phyloP scores from a whole-genome alignment of 2,797 vertebrate genomes.

The Protonibea diacanthus region DNA sequence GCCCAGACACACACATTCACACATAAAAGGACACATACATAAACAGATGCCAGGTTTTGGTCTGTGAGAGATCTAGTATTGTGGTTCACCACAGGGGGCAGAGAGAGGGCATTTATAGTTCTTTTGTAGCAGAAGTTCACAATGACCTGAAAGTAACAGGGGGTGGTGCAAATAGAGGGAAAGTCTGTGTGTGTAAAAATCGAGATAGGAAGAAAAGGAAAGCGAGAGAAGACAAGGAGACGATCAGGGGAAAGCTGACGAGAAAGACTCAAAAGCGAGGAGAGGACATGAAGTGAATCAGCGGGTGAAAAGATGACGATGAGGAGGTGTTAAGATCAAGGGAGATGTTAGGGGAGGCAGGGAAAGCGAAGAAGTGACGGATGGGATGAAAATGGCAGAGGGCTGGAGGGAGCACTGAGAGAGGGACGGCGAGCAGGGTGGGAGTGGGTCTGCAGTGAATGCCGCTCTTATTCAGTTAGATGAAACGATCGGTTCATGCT shows the following conservation, averaged over 20 bases:
- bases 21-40: not conserved
- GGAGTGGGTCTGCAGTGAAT: slow-evolving; percentile 49
- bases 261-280: not conserved
- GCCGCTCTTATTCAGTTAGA: slow-evolving; percentile 70
- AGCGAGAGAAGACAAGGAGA: not conserved
- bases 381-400: slow-evolving; percentile 36
- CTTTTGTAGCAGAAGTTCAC: slow-evolving; percentile 58
- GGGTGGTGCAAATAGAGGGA: slow-evolving; percentile 42
- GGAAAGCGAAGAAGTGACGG: slow-evolving; percentile 4
- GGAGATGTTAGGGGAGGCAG: slow-evolving; percentile 7
- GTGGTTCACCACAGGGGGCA: slow-evolving; percentile 53
- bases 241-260: not conserved
- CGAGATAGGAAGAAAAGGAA: not conserved
- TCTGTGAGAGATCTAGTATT: slow-evolving; percentile 40
- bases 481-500: slow-evolving; percentile 71
- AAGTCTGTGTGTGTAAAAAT: slow-evolving; percentile 19
- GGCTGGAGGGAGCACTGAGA: slow-evolving; percentile 22
- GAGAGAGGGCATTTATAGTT: slow-evolving; percentile 51
- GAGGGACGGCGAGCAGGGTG: slow-evolving; percentile 29
- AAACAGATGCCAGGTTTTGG: slow-evolving; percentile 22
- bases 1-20: not conserved
- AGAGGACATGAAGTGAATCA: not conserved
- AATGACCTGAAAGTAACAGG: slow-evolving; percentile 66
- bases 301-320: not conserved
- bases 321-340: slow-evolving; percentile 21